Evolutionary conservation across 1,140 invertebrate species (phyloP).

Genomic region (Orussus abietinus): DNA sequence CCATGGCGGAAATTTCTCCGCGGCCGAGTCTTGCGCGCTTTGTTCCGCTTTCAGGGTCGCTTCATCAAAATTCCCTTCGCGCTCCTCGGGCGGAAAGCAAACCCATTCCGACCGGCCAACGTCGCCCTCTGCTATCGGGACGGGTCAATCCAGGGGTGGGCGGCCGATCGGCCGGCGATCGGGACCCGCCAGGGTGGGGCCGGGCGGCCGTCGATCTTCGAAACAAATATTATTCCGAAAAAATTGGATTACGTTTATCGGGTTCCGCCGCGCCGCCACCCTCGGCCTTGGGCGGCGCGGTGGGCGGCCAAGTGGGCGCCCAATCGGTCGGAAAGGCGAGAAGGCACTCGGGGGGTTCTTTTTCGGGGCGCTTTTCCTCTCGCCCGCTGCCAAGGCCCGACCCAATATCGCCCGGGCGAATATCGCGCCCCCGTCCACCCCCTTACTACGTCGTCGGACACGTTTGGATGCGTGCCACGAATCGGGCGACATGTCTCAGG

Average conservation of each 20-base stretch:
- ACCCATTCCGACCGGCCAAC: conserved; percentile 22
- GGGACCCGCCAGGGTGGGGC: conserved; percentile 8
- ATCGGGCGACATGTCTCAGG: too few species aligned
- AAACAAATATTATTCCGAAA: conserved; percentile 53
- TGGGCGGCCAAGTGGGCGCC: too few species aligned
- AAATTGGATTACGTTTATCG: conserved; percentile 52
- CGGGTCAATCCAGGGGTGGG: conserved; percentile 11
- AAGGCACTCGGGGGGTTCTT: too few species aligned
- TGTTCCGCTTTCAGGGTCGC: neutral
- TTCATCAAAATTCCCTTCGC: conserved; percentile 34
- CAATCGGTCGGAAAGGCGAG: too few species aligned
- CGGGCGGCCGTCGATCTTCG: conserved; percentile 44
- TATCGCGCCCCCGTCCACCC: too few species aligned
- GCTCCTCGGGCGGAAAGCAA: conserved; percentile 27
- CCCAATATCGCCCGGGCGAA: too few species aligned
- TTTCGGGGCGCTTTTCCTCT: too few species aligned
- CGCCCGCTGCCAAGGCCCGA: too few species aligned
- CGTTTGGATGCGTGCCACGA: too few species aligned
- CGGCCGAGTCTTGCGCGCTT: conserved; percentile 2
- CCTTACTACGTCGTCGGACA: too few species aligned
- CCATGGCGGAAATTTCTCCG: too few species aligned
- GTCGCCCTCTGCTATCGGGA: neutral
- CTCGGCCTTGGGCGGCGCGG: too few species aligned
- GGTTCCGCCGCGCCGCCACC: conserved; percentile 27
- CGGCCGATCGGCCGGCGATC: neutral